Evolutionary conservation across 2,888 invertebrate species (phyloP).

Genomic region (Actias luna): DNA sequence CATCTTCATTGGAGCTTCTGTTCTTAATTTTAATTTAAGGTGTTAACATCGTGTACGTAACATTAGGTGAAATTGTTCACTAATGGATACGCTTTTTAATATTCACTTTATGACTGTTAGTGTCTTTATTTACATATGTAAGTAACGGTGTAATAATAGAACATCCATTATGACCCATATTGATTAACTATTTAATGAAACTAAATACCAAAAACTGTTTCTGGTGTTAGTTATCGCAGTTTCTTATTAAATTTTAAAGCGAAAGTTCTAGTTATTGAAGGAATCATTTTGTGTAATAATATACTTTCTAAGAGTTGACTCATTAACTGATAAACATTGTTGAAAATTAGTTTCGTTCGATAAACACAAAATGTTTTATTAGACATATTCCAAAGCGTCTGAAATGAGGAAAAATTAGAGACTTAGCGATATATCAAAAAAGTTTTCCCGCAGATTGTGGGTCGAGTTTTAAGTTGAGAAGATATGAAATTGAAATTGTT

Average conservation of each 20-base stretch:
- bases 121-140: background rate
- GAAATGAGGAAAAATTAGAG: conserved; percentile 30
- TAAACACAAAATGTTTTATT: background rate
- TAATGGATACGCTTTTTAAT: background rate
- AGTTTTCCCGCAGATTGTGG: conserved; percentile 34
- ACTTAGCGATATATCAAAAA: conserved; percentile 40
- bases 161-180: background rate
- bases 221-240: background rate
- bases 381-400: conserved; percentile 26
- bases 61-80: no score
- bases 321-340: background rate
- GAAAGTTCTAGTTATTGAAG: background rate
- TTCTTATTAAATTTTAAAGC: background rate
- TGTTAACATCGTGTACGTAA: background rate
- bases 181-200: background rate
- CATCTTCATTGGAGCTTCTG: background rate
- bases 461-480: conserved; percentile 39
- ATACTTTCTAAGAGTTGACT: background rate
- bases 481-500: conserved; percentile 42
- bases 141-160: background rate
- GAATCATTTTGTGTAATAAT: background rate
- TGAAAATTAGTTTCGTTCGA: background rate
- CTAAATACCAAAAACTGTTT: background rate
- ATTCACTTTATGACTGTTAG: background rate
- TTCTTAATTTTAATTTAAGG: background rate